Evolutionary conservation across 2,797 vertebrate genomes (phyloP).

Genomic region (Squalus acanthias): DNA sequence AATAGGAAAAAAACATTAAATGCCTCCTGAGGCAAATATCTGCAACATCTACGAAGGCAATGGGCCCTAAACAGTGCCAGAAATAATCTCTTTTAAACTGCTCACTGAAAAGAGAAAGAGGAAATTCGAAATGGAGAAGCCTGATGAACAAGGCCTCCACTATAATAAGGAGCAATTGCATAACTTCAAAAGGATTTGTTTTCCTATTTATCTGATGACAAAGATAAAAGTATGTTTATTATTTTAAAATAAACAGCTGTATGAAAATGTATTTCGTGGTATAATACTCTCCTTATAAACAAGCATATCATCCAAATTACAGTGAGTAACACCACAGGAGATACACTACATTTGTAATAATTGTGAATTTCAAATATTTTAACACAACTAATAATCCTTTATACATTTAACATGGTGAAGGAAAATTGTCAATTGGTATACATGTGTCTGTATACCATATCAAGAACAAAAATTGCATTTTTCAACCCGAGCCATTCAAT

Average conservation of each 20-base stretch:
- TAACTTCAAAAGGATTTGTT: not conserved
- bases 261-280: not conserved
- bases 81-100: not conserved
- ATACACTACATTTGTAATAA: not conserved
- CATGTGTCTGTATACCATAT: not conserved
- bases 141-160: not conserved
- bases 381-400: not conserved
- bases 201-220: not conserved
- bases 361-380: not conserved
- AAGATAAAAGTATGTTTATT: not conserved
- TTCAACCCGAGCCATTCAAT: no score
- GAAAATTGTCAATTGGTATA: not conserved
- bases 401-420: not conserved
- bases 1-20: not conserved
- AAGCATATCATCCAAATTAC: not conserved
- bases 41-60: not conserved
- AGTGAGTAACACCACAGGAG: not conserved
- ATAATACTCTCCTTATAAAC: not conserved
- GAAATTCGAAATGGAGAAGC: not conserved
- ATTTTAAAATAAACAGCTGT: not conserved
- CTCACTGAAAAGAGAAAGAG: not conserved
- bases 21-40: not conserved
- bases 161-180: not conserved
- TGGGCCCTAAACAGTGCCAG: not conserved
- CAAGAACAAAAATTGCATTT: not conserved